These are phyloP conservation scores for Pogonomyrmex barbatus DNA, from an alignment of 1,140 invertebrate species.

Conservation along the genomic window DNA sequence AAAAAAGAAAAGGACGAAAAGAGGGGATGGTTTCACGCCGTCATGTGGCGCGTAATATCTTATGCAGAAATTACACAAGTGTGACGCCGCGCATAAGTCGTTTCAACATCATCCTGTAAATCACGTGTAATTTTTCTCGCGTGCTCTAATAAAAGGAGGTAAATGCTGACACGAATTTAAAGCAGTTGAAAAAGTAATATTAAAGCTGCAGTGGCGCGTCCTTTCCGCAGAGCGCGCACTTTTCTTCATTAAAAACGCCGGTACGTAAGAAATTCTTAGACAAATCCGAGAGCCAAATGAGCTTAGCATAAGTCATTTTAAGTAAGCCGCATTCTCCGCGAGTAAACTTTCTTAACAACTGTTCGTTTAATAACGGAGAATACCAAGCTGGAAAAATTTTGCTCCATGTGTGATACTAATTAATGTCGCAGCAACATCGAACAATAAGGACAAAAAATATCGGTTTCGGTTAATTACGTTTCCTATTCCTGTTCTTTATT, in stretches of 20 bases:
- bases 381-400: not conserved
- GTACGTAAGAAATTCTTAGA: conserved; percentile 39
- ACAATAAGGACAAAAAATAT: not conserved
- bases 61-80: conserved; percentile 42
- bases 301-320: conserved; percentile 14
- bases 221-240: not conserved
- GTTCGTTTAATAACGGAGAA: not conserved
- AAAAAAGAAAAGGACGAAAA: too few species aligned
- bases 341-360: conserved; percentile 30
- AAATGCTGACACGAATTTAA: conserved; percentile 61
- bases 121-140: conserved; percentile 52
- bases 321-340: conserved; percentile 8
- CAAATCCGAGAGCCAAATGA: conserved; percentile 29
- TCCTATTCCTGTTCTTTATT: not conserved
- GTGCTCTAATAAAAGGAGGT: conserved; percentile 37
- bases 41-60: conserved; percentile 24
- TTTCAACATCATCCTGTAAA: conserved; percentile 55
- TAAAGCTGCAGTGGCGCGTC: conserved; percentile 35
- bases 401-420: not conserved
- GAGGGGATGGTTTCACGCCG: not conserved
- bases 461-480: not conserved
- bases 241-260: conserved; percentile 55
- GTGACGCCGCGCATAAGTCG: conserved; percentile 50
- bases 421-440: not conserved
- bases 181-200: conserved; percentile 50